A percentile compares a stretch with the other conserved stretches of the same genome.
Evolutionary conservation across 1,140 invertebrate genomes (phyloP).

Genomic region (Drosophila seguyi): DNA sequence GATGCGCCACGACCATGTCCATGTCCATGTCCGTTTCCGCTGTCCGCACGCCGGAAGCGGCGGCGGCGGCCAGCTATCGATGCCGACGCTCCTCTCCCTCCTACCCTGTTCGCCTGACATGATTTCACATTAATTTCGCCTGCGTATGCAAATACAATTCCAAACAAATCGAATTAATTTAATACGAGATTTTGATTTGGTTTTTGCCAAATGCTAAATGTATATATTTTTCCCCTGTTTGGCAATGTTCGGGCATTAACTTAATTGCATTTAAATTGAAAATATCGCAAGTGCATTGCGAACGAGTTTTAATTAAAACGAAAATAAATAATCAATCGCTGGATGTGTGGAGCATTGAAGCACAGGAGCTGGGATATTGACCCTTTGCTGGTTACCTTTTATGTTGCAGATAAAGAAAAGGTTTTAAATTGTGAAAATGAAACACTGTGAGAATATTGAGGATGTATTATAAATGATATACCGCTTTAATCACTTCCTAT

Average conservation of each 20-base stretch:
- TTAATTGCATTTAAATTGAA: conserved; percentile 79
- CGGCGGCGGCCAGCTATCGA: conserved; percentile 28
- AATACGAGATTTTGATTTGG: conserved; percentile 70
- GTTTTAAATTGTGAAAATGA: background rate
- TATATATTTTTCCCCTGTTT: conserved; percentile 47
- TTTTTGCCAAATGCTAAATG: conserved; percentile 65
- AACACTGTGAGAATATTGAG: background rate
- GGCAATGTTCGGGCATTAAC: conserved; percentile 57
- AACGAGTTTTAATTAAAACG: conserved; percentile 66
- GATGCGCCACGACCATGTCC: conserved; percentile 67
- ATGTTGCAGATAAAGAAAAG: background rate
- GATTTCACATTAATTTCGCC: conserved; percentile 76
- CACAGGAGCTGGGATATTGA: background rate
- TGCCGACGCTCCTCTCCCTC: background rate
- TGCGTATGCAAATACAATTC: conserved; percentile 80
- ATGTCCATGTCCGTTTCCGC: conserved; percentile 70
- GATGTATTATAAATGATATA: no score
- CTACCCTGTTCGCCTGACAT: background rate
- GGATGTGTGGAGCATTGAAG: conserved; percentile 1
- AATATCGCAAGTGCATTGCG: conserved; percentile 58
- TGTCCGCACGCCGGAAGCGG: conserved; percentile 56
- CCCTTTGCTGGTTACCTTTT: conserved; percentile 1
- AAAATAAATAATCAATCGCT: conserved; percentile 41
- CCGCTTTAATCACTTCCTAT: conserved; percentile 24
- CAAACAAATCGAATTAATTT: conserved; percentile 82